Conservation (phyloP, 2,113 vertebrate genomes). For the Proteles cristata region DNA sequence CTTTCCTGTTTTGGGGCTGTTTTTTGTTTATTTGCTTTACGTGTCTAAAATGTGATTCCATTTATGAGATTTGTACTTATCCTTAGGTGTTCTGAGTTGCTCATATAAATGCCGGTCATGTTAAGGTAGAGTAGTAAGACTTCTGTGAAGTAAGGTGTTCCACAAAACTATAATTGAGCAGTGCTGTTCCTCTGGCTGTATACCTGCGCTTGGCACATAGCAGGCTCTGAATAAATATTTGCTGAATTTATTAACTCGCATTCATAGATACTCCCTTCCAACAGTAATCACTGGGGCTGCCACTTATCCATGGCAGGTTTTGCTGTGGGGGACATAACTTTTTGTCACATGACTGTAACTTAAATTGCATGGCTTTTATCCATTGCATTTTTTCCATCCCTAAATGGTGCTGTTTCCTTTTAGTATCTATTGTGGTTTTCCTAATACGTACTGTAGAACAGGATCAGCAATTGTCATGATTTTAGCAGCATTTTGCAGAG, state of each 20-base stretch:
- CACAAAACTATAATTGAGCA: not conserved
- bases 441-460: constrained; percentile 39
- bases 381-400: constrained; percentile 58
- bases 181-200: not conserved
- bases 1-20: not conserved
- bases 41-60: constrained; percentile 20
- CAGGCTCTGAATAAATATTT: constrained; percentile 19
- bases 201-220: not conserved
- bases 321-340: not conserved
- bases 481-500: constrained; percentile 44
- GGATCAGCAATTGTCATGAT: constrained; percentile 42
- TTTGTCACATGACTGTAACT: constrained; percentile 54
- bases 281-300: not conserved
- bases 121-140: not conserved
- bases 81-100: not conserved
- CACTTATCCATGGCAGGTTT: constrained; percentile 22
- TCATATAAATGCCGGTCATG: not conserved
- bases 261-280: not conserved
- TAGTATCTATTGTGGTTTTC: constrained; percentile 58
- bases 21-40: not conserved
- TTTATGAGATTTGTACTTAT: constrained; percentile 46
- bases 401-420: constrained; percentile 58
- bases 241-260: constrained; percentile 25
- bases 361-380: constrained; percentile 56
- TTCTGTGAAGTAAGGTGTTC: not conserved